Base-by-base conservation (phyloP, 2,888 invertebrate genomes). In the Perithous albicinctus region DNA sequence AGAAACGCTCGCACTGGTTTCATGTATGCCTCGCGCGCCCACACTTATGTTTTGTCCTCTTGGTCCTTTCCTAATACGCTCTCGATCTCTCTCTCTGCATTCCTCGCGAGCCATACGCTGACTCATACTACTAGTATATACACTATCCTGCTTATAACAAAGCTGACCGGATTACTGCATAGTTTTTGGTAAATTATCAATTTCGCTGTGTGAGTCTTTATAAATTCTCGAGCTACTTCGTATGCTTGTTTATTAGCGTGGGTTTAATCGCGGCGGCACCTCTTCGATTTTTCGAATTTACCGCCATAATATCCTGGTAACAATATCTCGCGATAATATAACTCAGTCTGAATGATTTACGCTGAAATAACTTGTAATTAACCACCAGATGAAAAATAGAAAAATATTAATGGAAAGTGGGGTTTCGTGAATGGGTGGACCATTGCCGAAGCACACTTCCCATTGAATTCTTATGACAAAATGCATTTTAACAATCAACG, bases 21-120 rank as follows among this genome's bases (percentile, higher is more conserved):
- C 63, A n/a, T 63, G 73, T 69, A 72, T 67, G 74, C 80, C n/a
- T 82, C 74, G 83, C 84, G 70, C 84, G 74, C 80, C 83, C 84
- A 87, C 86, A 85, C 85, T 83, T 85, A 85, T 83, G 79, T 59
- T 69, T 51, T 41, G 38, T 32, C 29, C 72, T 32, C 32, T 41
- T 61, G 67, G 38, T 70, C 51, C 51, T 48, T 59, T 67, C 43
- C 80, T 72, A 74, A 78, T 73, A 66, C 41, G 48, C 64, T 41
- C 56, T 61, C 38, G 32, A 64, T 46, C 72, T 56, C 67, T 59
- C 56, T 43, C 67, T 59, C 56, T 43, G 73, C 67, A 79, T 79
- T 79, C 78, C 74, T 51, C 12, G 46, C 59, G 59, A 48, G 56
- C 75, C 66, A 59, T 35, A 59, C 18, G 46, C 38, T 73, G 78